Evolutionary conservation across 2,797 vertebrate species (phyloP).

Genomic region (Etheostoma perlongum): DNA sequence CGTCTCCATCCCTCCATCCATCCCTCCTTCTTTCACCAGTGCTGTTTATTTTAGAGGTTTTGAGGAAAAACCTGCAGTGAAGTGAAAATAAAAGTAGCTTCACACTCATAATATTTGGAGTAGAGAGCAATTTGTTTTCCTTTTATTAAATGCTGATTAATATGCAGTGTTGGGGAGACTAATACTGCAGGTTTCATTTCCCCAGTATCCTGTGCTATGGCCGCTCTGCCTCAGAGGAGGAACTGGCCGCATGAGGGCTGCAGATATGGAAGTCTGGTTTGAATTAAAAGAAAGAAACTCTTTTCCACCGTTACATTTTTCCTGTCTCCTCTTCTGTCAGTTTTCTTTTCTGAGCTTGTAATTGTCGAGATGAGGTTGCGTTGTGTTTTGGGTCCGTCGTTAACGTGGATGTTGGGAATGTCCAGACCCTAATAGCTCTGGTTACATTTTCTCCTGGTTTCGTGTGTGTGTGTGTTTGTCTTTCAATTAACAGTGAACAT

Average conservation of each 20-base stretch:
- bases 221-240: slow-evolving; percentile 74
- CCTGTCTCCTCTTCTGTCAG: slow-evolving; percentile 59
- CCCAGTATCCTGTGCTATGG: slow-evolving; percentile 89
- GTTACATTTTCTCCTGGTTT: slow-evolving; percentile 51
- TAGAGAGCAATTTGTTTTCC: slow-evolving; percentile 93
- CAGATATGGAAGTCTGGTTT: slow-evolving; percentile 90
- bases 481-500: slow-evolving; percentile 63
- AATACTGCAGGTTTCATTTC: slow-evolving; percentile 91
- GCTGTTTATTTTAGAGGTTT: slow-evolving; percentile 78
- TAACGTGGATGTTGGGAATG: slow-evolving; percentile 65
- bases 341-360: slow-evolving; percentile 58
- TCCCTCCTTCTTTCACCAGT: slow-evolving; percentile 66
- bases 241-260: slow-evolving; percentile 70
- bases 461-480: slow-evolving; percentile 30
- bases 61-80: slow-evolving; percentile 71
- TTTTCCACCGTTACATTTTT: slow-evolving; percentile 66
- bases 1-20: slow-evolving; percentile 46
- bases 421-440: slow-evolving; percentile 62
- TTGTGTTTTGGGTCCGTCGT: slow-evolving; percentile 53
- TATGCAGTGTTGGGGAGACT: slow-evolving; percentile 94
- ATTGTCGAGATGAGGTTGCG: slow-evolving; percentile 75
- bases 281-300: slow-evolving; percentile 88
- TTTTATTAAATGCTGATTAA: slow-evolving; percentile 97
- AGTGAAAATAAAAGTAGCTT: slow-evolving; percentile 84
- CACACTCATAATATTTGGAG: slow-evolving; percentile 92